Conservation (phyloP, 2,113 vertebrate genomes). For the Pluvialis apricaria region DNA sequence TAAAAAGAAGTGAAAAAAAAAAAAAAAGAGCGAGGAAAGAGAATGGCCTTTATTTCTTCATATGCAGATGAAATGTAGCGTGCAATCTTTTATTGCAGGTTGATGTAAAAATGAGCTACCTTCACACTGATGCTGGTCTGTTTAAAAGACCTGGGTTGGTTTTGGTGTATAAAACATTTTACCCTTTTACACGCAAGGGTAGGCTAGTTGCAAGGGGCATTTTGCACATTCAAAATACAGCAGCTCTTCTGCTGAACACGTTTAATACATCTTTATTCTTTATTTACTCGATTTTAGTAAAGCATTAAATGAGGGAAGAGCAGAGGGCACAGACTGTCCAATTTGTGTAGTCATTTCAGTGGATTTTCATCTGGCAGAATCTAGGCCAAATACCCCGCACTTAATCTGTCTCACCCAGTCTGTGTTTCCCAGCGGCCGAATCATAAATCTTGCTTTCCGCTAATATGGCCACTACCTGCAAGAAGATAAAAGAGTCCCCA, state of each 20-base stretch:
- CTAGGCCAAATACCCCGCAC: not conserved
- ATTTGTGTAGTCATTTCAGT: not conserved
- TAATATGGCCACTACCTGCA: not conserved
- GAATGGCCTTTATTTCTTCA: not conserved
- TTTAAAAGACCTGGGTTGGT: not conserved
- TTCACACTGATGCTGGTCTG: not conserved
- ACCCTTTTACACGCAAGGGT: not conserved
- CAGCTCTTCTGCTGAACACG: not conserved
- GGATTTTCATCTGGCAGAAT: constrained; percentile 19
- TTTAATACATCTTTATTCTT: not conserved
- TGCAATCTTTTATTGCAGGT: not conserved
- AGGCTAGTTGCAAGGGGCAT: not conserved
- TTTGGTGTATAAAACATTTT: not conserved
- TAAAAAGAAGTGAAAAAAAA: not conserved
- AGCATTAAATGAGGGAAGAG: not conserved
- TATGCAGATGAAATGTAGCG: not conserved
- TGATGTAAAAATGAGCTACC: not conserved
- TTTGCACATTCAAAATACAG: not conserved
- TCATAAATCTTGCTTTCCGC: not conserved
- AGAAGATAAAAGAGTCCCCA: not conserved
- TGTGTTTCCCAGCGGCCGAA: not conserved
- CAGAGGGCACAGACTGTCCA: not conserved
- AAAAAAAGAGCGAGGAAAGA: not conserved
- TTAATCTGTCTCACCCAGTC: not conserved
- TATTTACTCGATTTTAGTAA: not conserved